Percentiles rank a stretch among this genome's conserved stretches.
These are phyloP conservation scores for Thalassaphorura encarpata DNA, from an alignment of 1,140 invertebrate genomes.

Conservation along the genomic window DNA sequence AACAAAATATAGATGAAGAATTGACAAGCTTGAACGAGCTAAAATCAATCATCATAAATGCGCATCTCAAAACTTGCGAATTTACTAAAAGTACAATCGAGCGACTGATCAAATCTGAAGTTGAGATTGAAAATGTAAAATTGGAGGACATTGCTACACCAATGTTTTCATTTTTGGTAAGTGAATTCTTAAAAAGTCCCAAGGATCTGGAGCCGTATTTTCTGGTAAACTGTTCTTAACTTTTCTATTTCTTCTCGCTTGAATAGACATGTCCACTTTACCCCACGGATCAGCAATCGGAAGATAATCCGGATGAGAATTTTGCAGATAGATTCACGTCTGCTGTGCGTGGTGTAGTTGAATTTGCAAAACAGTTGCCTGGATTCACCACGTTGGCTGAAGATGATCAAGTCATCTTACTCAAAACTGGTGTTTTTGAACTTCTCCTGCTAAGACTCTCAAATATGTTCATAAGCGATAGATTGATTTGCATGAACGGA, in stretches of 20 bases:
- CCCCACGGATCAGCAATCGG: conserved; percentile 62
- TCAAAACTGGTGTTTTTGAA: conserved; percentile 93
- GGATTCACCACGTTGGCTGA: conserved; percentile 87
- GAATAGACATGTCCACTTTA: conserved; percentile 90
- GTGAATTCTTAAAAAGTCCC: no score
- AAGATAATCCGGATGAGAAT: no score
- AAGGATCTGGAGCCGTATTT: no score
- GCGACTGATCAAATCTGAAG: conserved; percentile 10
- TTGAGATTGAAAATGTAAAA: conserved; percentile 11
- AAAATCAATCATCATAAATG: conserved; percentile 71
- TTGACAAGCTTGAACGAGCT: conserved; percentile 81
- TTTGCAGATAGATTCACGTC: conserved; percentile 89
- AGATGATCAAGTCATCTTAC: conserved; percentile 91
- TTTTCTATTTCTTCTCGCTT: conserved; percentile 50
- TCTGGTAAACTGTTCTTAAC: no score
- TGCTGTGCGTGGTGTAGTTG: conserved; percentile 90
- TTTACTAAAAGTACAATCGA: conserved; percentile 64
- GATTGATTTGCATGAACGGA: conserved; percentile 85
- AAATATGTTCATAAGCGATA: conserved; percentile 81
- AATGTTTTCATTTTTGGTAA: no score
- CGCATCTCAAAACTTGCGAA: conserved; percentile 90
- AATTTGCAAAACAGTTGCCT: conserved; percentile 94
- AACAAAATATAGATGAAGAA: conserved; percentile 76
- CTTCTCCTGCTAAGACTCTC: conserved; percentile 83
- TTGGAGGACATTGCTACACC: conserved; percentile 14